These are phyloP conservation scores for Microctonus aethiopoides DNA, from an alignment of 2,888 invertebrate species.

Conservation along the genomic window DNA sequence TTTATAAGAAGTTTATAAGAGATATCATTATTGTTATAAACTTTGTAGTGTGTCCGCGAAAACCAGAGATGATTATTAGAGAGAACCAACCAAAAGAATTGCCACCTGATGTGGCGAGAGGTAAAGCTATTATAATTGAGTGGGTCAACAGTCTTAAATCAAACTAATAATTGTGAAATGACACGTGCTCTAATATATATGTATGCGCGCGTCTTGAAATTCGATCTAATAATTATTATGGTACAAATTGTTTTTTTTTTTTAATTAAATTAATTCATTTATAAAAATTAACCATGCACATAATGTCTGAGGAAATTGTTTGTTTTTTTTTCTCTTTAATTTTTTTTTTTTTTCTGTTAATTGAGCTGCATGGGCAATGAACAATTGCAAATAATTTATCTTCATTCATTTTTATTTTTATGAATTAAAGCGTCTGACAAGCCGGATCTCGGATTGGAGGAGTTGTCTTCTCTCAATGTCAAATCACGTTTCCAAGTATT, in stretches of 20 bases:
- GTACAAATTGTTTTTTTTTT: too few relatives aligned
- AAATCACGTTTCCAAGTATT: constrained; percentile 88
- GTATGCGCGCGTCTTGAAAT: not conserved
- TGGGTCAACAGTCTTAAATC: constrained; percentile 3
- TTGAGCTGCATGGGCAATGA: not conserved
- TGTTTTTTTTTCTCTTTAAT: not conserved
- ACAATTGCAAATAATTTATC: not conserved
- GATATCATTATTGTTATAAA: not conserved
- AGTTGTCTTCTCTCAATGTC: constrained; percentile 83
- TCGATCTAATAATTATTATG: not conserved
- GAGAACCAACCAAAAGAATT: constrained; percentile 91
- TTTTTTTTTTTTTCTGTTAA: not conserved
- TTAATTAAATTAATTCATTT: too few relatives aligned
- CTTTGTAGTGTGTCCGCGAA: constrained; percentile 74
- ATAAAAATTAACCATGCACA: too few relatives aligned
- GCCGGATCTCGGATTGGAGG: constrained; percentile 85
- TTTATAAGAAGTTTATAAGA: not conserved
- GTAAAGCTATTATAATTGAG: constrained; percentile 68
- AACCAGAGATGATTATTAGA: constrained; percentile 89
- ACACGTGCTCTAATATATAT: not conserved
- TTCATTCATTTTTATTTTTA: not conserved
- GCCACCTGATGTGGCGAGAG: constrained; percentile 92
- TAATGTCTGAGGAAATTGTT: too few relatives aligned
- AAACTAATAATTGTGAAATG: constrained; percentile 4
- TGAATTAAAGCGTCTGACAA: constrained; percentile 80